Base-by-base conservation (phyloP, 2,113 vertebrate species). In the Grus americana region DNA sequence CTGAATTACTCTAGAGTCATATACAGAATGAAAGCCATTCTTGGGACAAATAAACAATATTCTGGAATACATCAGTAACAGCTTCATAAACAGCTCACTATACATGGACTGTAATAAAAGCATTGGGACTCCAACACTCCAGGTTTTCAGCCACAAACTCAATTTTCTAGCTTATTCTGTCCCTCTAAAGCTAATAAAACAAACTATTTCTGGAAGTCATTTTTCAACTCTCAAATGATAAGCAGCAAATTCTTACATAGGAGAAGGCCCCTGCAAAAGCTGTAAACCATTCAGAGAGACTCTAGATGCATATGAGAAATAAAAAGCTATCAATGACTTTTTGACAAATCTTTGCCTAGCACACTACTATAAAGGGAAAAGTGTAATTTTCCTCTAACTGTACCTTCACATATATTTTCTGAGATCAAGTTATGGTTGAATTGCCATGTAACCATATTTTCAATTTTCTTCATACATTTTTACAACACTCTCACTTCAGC, bases 31-130 rank as follows among this genome's bases (percentile, higher is more conserved):
- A 75, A 89, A 93, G 36, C 11, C 57, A 49, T 82, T 87, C 49
- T 70, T 61, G 58, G 79, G 85, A 79, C 71, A 79, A 92, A 91
- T 84, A 95, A 93, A 92, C 30, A 93, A 72, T 46, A 49, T 90
- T 68, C 49, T 92, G 40, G 70, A 96, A 94, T 61, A 59, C 20
- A 93, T 85, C 78, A 66, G 29, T 65, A 79, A 92, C 38, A 90
- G 70, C 58, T 91, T 82, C 70, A 84, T 74, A 87, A 95, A 87
- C 36, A 72, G 30, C 38, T 72, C 66, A 58, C 59, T 70, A 63
- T 36, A 78, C 19, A 47, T 6, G 12, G 19, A 76, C 44, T 79
- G 27, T 42, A 88, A 75, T 42, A 79, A 90, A 89, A 67, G 52
- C 62, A 70, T 1, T 62, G 46, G 50, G 52, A 94, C 50, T 79